Evolutionary conservation across 1,140 invertebrate genomes (phyloP), one percentile per base, ranked within the genome.

Genomic region (Cephus cinctus): DNA sequence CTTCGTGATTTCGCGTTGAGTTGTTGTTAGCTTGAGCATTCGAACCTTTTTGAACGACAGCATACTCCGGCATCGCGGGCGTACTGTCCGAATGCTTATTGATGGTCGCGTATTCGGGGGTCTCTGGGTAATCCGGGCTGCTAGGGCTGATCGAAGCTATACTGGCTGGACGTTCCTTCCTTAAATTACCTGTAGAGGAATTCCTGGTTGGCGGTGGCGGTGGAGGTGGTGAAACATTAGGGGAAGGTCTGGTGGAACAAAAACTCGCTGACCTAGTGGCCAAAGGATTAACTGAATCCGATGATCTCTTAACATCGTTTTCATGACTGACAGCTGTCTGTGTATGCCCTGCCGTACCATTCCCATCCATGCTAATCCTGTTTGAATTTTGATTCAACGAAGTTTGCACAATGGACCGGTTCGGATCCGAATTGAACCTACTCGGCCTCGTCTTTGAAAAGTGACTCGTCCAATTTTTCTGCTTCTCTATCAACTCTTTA

Each of bases 401-500:
- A 5, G 64, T 66, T 43, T 76, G 71, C 15, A 72, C 69, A 2
- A 73, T 18, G 11, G 78, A 79, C 22, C 75, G 72, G 65, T 83
- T 83, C 1, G 82, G 81, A 69, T 86, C 84, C 59, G 79, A 86
- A 67, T 81, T 81, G 46, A 79, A 83, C 22, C 82, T 77, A 44
- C 77, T 78, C 2, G 81, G 78, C 52, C 85, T 78, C 11, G 84
- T 81, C 73, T 89, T 90, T 16, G 86, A 87, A 65, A 94, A 94
- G 71, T 94, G 90, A 34, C 88, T 88, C 2, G 90, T 92, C 90
- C 90, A 94, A 71, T 94, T 94, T 61, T 86, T 86, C 58, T 92
- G 90, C 59, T 92, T 92, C 68, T 94, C 90, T 30, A 94, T 92
- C 9, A 94, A 73, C 68, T 93, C 90, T 43, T 89, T 86, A 5